These are phyloP conservation scores for Chymomyza caudatula DNA, from an alignment of 2,888 invertebrate genomes.

Conservation along the genomic window DNA sequence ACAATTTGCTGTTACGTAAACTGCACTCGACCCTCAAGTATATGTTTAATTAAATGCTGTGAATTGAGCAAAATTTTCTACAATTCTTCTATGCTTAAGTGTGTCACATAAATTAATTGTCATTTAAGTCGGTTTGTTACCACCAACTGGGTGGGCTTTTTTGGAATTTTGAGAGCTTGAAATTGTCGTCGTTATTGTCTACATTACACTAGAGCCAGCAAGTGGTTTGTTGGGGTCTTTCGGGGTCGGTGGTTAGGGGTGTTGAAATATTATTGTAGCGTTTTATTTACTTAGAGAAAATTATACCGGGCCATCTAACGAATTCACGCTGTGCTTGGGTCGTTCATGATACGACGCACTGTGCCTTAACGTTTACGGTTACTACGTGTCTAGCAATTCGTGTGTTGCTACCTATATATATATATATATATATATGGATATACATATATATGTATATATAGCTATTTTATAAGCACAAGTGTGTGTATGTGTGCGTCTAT, in stretches of 20 bases:
- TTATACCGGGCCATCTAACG: slow-evolving; percentile 26
- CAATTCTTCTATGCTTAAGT: not conserved
- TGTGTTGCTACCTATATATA: not conserved
- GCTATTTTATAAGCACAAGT: not conserved
- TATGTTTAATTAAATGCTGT: slow-evolving; percentile 2
- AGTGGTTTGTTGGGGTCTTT: not conserved
- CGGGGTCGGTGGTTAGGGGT: not conserved
- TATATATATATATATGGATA: not conserved
- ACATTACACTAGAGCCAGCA: not conserved
- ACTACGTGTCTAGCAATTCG: not conserved
- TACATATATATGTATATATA: not conserved
- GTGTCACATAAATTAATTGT: slow-evolving; percentile 8
- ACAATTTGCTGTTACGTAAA: not conserved
- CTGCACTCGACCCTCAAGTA: not conserved
- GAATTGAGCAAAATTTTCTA: slow-evolving; percentile 1
- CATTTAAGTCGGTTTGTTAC: not conserved
- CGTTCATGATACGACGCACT: not conserved
- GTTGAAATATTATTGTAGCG: slow-evolving; percentile 24
- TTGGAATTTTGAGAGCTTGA: not conserved
- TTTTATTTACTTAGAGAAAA: slow-evolving; percentile 26
- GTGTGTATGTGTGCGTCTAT: slow-evolving; percentile 2
- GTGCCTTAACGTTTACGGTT: slow-evolving; percentile 15
- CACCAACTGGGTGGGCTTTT: not conserved
- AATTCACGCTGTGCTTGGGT: slow-evolving; percentile 36
- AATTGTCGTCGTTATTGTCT: slow-evolving; percentile 1